Evolutionary conservation across 2,888 invertebrate species (phyloP).

Genomic region (Opisthograptis luteolata): DNA sequence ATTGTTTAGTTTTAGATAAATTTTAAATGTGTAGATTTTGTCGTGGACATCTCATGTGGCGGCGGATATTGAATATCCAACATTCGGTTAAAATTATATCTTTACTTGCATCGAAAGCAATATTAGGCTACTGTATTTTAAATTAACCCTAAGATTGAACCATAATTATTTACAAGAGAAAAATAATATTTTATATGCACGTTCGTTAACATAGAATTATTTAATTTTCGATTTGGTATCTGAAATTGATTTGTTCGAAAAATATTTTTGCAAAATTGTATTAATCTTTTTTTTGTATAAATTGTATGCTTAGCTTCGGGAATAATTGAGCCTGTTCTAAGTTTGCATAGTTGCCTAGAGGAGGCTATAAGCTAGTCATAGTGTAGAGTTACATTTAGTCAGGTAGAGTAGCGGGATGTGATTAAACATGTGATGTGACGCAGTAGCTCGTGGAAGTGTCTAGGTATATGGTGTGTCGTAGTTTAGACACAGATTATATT

Average conservation of each 20-base stretch:
- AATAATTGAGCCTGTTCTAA: slow-evolving; percentile 8
- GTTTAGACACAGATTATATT: slow-evolving; percentile 16
- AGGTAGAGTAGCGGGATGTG: slow-evolving; percentile 23
- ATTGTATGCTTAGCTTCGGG: slow-evolving; percentile 14
- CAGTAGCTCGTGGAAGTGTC: slow-evolving; percentile 25
- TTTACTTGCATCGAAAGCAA: slow-evolving; percentile 15
- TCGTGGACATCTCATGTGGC: slow-evolving; percentile 16
- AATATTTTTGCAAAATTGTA: slow-evolving; percentile 21
- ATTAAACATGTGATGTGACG: slow-evolving; percentile 28
- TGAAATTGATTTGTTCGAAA: slow-evolving; percentile 7
- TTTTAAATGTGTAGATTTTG: slow-evolving; percentile 22
- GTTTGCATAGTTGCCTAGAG: slow-evolving; percentile 15
- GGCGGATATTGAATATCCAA: slow-evolving; percentile 39
- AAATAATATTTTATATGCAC: slow-evolving; percentile 16
- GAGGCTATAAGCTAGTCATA: slow-evolving; percentile 22
- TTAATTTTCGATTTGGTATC: background rate
- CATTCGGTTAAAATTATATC: slow-evolving; percentile 11
- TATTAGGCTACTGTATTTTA: slow-evolving; percentile 20
- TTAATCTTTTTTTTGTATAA: no score
- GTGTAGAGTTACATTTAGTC: slow-evolving; percentile 1
- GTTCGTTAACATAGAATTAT: slow-evolving; percentile 3
- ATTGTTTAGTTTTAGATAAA: slow-evolving; percentile 31
- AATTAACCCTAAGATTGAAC: slow-evolving; percentile 15
- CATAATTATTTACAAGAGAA: slow-evolving; percentile 15
- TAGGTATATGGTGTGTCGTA: slow-evolving; percentile 14